Percentiles rank a stretch among this genome's conserved stretches.
Evolutionary conservation across 1,140 invertebrate species (phyloP).

Genomic region (Riptortus pedestris): DNA sequence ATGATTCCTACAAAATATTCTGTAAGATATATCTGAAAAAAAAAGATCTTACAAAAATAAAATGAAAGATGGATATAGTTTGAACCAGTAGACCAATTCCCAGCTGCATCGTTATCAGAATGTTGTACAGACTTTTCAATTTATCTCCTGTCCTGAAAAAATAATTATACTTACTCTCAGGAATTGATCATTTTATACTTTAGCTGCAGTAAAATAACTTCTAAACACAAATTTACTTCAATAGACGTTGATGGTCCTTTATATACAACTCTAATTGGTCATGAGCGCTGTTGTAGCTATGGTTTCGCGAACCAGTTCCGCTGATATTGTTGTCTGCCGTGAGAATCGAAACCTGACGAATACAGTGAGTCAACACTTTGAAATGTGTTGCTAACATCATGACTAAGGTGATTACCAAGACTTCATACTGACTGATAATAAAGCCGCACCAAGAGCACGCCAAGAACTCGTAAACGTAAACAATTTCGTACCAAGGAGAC

Average conservation of each 20-base stretch:
- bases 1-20: no score
- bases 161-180: neutral
- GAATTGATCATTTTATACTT: neutral
- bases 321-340: neutral
- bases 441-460: neutral
- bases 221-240: no score
- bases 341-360: neutral
- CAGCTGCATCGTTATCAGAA: neutral
- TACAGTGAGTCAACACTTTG: neutral
- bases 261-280: neutral
- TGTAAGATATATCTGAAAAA: no score
- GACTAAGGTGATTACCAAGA: neutral
- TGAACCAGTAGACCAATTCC: neutral
- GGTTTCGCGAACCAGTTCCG: neutral
- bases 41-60: neutral
- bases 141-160: neutral
- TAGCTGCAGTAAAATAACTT: neutral
- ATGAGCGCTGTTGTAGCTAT: neutral
- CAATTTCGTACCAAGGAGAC: neutral
- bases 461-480: neutral
- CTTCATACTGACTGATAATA: neutral
- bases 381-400: neutral
- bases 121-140: neutral
- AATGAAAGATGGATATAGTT: neutral
- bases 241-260: neutral